Evolutionary conservation across 2,797 vertebrate species (phyloP).

Genomic region (Poeciliopsis gracilis): DNA sequence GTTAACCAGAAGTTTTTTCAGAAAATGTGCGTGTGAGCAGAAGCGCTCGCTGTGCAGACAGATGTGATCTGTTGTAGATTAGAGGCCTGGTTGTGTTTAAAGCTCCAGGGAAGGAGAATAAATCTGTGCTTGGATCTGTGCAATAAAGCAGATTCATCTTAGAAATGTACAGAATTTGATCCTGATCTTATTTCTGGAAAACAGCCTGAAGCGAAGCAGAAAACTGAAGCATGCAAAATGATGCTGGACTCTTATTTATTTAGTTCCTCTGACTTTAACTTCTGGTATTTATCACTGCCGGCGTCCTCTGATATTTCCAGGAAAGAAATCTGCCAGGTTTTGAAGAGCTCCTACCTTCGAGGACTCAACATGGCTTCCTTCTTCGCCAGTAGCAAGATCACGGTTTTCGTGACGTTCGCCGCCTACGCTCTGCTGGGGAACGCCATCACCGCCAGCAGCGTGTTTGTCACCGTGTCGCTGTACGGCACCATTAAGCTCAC

Average conservation of each 20-base stretch:
- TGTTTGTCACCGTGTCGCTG: slow-evolving; percentile 90
- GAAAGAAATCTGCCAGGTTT: slow-evolving; percentile 88
- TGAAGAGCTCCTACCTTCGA: slow-evolving; percentile 92
- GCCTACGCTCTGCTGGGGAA: slow-evolving; percentile 87
- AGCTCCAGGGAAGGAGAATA: not conserved
- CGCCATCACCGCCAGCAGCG: slow-evolving; percentile 84
- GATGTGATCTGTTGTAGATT: not conserved
- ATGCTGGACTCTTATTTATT: too few species aligned
- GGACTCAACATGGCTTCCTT: slow-evolving; percentile 93
- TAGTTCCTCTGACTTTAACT: too few species aligned
- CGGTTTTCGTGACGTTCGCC: slow-evolving; percentile 89
- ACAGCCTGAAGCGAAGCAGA: too few species aligned
- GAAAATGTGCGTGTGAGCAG: not conserved
- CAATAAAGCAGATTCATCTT: not conserved
- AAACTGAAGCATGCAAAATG: too few species aligned
- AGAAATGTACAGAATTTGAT: not conserved
- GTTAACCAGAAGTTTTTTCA: not conserved
- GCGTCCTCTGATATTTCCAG: slow-evolving; percentile 61
- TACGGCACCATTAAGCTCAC: slow-evolving; percentile 86
- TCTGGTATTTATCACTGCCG: not conserved
- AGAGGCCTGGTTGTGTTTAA: not conserved
- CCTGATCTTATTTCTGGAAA: not conserved
- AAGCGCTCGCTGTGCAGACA: not conserved
- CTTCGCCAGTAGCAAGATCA: slow-evolving; percentile 91
- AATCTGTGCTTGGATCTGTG: not conserved